A percentile compares a stretch with the other conserved stretches of the same genome.
phyloP scores from a whole-genome alignment of 2,888 invertebrate species.

The Agrypnus murinus region DNA sequence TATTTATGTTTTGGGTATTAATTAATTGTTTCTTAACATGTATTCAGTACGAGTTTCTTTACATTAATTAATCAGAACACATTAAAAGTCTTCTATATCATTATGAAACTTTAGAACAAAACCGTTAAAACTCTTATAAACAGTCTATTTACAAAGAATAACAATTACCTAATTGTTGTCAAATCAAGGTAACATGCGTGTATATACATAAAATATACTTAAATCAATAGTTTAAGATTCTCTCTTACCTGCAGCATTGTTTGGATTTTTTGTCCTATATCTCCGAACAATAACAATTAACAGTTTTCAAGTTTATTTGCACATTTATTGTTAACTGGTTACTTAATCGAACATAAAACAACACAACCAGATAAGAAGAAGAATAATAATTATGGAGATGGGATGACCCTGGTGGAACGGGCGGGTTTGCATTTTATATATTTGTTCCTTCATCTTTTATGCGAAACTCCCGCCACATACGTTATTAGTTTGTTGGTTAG shows the following conservation, averaged over 20 bases:
- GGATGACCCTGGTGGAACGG: constrained; percentile 49
- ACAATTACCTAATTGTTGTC: too few species aligned
- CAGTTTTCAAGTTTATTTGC: not conserved
- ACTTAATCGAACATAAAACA: constrained; percentile 28
- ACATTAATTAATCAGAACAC: too few species aligned
- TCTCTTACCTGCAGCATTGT: constrained; percentile 20
- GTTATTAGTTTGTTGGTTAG: not conserved
- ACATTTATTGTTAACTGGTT: constrained; percentile 21
- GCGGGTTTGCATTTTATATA: constrained; percentile 38
- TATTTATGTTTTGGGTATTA: too few species aligned
- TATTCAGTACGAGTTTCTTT: too few species aligned
- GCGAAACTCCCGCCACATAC: constrained; percentile 44
- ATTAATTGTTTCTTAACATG: too few species aligned
- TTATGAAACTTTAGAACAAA: too few species aligned
- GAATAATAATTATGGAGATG: constrained; percentile 46
- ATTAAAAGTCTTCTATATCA: too few species aligned
- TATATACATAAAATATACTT: too few species aligned
- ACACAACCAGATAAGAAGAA: constrained; percentile 29
- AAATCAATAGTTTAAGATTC: not conserved
- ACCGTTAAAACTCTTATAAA: too few species aligned
- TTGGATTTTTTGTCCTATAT: not conserved
- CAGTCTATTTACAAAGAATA: too few species aligned
- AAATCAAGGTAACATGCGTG: not conserved
- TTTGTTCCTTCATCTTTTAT: constrained; percentile 46
- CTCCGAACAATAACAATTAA: constrained; percentile 12